Evolutionary conservation across 2,797 vertebrate species (phyloP).

Genomic region (Lithobates pipiens): DNA sequence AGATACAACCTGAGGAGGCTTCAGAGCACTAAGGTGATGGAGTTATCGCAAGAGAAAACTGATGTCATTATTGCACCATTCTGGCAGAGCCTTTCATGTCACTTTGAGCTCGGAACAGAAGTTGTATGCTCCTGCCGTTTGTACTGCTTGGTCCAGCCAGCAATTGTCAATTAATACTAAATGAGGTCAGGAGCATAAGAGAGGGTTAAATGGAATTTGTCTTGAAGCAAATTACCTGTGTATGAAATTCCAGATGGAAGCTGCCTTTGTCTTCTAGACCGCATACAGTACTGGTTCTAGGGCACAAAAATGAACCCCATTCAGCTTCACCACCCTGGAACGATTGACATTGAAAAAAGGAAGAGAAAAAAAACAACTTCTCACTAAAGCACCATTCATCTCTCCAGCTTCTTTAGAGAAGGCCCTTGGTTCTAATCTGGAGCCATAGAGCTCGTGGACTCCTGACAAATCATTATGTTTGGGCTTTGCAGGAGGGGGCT

Average conservation of each 20-base stretch:
- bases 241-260: background rate
- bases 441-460: background rate
- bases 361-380: background rate
- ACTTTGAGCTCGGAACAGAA: background rate
- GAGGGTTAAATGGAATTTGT: background rate
- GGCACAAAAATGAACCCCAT: background rate
- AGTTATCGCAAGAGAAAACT: background rate
- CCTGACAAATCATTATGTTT: slow-evolving; percentile 1
- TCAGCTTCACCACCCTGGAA: background rate
- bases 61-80: background rate
- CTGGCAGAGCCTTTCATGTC: too few relatives aligned
- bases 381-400: background rate
- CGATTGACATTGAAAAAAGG: background rate
- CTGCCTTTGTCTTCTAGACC: background rate
- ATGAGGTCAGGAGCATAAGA: too few relatives aligned
- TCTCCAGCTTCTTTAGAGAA: background rate
- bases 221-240: background rate
- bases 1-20: background rate
- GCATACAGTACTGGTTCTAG: background rate
- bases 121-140: background rate
- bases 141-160: background rate
- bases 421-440: background rate
- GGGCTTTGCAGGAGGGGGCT: background rate
- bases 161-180: too few relatives aligned
- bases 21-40: background rate